Evolutionary conservation across 2,888 invertebrate genomes (phyloP).

Genomic region (Acanthococcus lagerstroemiae): DNA sequence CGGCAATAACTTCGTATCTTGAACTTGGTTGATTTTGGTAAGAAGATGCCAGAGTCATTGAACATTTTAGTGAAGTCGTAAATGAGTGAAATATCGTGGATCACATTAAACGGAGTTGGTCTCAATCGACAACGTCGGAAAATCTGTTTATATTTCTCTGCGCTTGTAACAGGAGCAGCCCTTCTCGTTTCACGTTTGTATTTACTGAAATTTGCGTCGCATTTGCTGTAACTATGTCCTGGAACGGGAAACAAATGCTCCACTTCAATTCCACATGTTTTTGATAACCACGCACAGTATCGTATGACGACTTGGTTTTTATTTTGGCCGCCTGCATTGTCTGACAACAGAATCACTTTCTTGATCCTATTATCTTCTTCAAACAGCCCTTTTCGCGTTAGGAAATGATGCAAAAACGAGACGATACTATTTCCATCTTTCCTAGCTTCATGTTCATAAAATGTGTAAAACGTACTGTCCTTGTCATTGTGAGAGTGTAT

Average conservation of each 20-base stretch:
- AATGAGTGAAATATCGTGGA: no score
- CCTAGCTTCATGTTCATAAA: slow-evolving; percentile 31
- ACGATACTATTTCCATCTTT: slow-evolving; percentile 32
- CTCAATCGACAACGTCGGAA: no score
- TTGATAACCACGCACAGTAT: slow-evolving; percentile 26
- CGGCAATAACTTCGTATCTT: no score
- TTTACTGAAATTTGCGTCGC: slow-evolving; percentile 4
- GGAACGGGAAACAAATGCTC: slow-evolving; percentile 26
- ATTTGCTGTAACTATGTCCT: neutral
- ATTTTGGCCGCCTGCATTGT: slow-evolving; percentile 32
- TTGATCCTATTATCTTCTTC: no score
- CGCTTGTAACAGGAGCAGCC: no score
- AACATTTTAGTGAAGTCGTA: no score
- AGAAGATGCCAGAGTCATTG: no score
- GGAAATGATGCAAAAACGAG: slow-evolving; percentile 32
- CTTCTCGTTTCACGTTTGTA: no score
- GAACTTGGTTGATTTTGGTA: no score
- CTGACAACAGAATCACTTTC: slow-evolving; percentile 32
- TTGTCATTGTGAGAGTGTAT: slow-evolving; percentile 34
- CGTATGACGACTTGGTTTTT: slow-evolving; percentile 21
- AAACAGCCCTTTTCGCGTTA: no score
- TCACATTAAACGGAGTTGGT: no score
- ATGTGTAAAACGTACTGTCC: slow-evolving; percentile 29
- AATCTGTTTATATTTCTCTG: no score
- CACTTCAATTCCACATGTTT: slow-evolving; percentile 9